Conservation (phyloP, 2,888 invertebrate genomes). For the Protonemura montana region DNA sequence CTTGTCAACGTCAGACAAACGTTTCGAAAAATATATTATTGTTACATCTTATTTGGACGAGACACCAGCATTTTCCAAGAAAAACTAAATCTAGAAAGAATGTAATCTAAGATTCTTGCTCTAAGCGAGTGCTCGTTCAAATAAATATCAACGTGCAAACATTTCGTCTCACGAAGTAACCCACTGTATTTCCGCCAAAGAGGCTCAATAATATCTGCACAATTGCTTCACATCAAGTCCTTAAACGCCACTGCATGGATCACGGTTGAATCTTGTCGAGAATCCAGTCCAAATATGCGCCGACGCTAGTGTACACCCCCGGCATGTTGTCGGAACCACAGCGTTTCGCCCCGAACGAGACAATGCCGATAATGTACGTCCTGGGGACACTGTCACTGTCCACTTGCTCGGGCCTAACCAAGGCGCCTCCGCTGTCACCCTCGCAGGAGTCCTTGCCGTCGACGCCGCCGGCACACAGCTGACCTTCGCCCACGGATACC, state of each 20-base stretch:
- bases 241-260: neutral
- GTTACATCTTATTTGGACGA: too few relatives aligned
- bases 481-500: constrained; percentile 46
- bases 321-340: constrained; percentile 71
- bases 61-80: too few relatives aligned
- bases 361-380: constrained; percentile 67
- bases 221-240: neutral
- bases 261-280: constrained; percentile 52
- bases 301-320: constrained; percentile 73
- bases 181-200: too few relatives aligned
- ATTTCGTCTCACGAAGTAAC: too few relatives aligned
- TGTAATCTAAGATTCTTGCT: too few relatives aligned
- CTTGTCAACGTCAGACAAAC: too few relatives aligned
- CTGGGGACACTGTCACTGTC: constrained; percentile 52
- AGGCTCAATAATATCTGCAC: too few relatives aligned
- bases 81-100: too few relatives aligned
- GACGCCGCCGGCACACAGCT: constrained; percentile 62
- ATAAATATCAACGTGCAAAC: too few relatives aligned
- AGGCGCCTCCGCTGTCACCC: constrained; percentile 52
- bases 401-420: constrained; percentile 48
- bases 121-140: too few relatives aligned
- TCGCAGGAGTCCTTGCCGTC: constrained; percentile 56
- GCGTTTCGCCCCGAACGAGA: constrained; percentile 67
- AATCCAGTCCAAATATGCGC: constrained; percentile 73
- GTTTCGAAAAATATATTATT: too few relatives aligned